phyloP scores from a whole-genome alignment of 2,113 vertebrate genomes.

The Anguilla rostrata region DNA sequence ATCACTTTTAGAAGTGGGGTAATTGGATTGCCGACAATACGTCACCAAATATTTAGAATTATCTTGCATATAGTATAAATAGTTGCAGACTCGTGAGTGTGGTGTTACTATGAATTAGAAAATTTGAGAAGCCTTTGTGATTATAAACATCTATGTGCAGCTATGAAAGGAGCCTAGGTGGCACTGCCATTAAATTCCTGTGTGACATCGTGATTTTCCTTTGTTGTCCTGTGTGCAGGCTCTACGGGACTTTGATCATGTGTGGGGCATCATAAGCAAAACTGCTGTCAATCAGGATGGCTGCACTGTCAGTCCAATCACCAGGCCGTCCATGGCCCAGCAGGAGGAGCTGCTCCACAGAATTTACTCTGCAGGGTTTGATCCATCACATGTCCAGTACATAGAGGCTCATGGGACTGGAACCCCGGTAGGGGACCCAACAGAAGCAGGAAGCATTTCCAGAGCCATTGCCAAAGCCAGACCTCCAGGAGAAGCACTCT shows the following conservation, averaged over 20 bases:
- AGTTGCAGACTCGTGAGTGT: no score
- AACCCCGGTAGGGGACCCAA: conserved; percentile 72
- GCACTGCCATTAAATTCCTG: background rate
- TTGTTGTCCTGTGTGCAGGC: conserved; percentile 60
- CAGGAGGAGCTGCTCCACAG: conserved; percentile 73
- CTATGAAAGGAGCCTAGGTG: no score
- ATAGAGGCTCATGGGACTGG: conserved; percentile 81
- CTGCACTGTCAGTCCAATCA: conserved; percentile 68
- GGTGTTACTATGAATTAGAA: no score
- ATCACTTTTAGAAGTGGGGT: no score
- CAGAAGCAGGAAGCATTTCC: conserved; percentile 73
- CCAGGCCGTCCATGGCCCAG: conserved; percentile 68
- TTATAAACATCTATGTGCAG: no score
- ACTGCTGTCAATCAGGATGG: conserved; percentile 79
- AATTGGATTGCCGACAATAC: no score
- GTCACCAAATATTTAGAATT: no score
- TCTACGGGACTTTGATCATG: conserved; percentile 68
- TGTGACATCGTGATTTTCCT: background rate
- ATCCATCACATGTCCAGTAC: conserved; percentile 73
- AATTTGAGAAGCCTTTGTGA: no score
- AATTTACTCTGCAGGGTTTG: conserved; percentile 64
- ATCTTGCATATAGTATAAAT: no score
- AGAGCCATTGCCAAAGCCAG: conserved; percentile 66
- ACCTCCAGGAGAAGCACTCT: conserved; percentile 51
- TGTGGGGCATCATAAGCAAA: conserved; percentile 77